Conservation (phyloP, 2,888 invertebrate genomes). For the Pheosia tremula region DNA sequence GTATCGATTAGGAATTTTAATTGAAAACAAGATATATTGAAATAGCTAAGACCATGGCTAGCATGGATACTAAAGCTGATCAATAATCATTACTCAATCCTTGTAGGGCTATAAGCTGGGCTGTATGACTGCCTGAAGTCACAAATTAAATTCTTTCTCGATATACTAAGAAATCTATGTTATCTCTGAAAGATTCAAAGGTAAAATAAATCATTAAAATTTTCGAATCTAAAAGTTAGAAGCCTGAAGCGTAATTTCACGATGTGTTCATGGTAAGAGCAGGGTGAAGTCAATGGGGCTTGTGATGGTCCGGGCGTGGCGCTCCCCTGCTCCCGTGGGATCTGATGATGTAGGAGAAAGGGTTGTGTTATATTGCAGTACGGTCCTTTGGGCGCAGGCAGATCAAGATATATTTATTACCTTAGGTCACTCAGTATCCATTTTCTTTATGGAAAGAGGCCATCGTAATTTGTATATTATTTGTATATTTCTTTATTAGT, state of each 20-base stretch:
- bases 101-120: not conserved
- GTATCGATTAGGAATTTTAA: not conserved
- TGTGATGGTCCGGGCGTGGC: slow-evolving; percentile 63
- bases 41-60: not conserved
- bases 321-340: slow-evolving; percentile 52
- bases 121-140: slow-evolving; percentile 1
- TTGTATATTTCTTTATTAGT: not conserved
- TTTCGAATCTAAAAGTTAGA: not conserved
- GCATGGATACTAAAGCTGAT: not conserved
- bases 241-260: slow-evolving; percentile 10
- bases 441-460: too few species aligned
- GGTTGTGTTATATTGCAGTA: slow-evolving; percentile 44
- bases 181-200: not conserved
- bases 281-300: slow-evolving; percentile 57
- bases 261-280: slow-evolving; percentile 9
- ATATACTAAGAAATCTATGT: not conserved
- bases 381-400: too few species aligned
- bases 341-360: slow-evolving; percentile 31
- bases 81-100: slow-evolving; percentile 4
- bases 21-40: not conserved
- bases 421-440: not conserved
- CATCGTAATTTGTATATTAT: not conserved
- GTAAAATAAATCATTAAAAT: too few species aligned
- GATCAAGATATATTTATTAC: not conserved
- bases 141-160: not conserved